Base-by-base conservation (phyloP, 2,113 vertebrate species). In the Alectura lathami region DNA sequence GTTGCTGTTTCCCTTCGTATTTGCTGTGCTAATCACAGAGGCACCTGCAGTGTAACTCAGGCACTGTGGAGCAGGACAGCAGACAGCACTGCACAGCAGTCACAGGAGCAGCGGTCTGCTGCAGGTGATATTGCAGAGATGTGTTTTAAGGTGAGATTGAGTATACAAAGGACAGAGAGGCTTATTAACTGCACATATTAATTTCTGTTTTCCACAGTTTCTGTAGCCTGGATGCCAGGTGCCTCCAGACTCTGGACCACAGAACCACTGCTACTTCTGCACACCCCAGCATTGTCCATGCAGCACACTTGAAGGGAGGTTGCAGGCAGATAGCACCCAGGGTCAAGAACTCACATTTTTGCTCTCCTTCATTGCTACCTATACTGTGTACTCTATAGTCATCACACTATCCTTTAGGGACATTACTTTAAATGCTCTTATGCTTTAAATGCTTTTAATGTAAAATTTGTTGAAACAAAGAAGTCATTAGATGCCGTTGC, bases 361-460 rank as follows among this genome's bases (percentile, higher is more conserved):
- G 11, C n/a, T 75, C 17, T 72, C 29, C 21, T 81, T 72, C 91
- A 36, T 34, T 75, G 51, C 47, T 88, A 85, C 94, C 91, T 86
- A 87, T 81, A 94, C 13, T 63, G 42, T 77, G 23, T 34, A 42
- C 38, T 77, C 18, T 67, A 29, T 93, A 84, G 17, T 45, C 13
- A 15, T 66, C 60, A n/a, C 11, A 2, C 69, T 75, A 17, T 91
- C 86, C 77, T 63, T 84, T 56, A 91, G 67, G 45, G 62, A 82
- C 63, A 82, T 89, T 89, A 72, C 36, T 92, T 93, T 82, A 86
- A 94, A 91, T 70, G 62, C 91, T 91, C 42, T 78, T n/a, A n/a
- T n/a, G n/a, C n/a, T n/a, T n/a, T n/a, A n/a, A n/a, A n/a, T n/a
- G n/a, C n/a, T n/a, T n/a, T n/a, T n/a, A n/a, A n/a, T n/a, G n/a